These are phyloP conservation scores for Salmo trutta DNA, from an alignment of 2,797 vertebrate genomes.

Conservation along the genomic window DNA sequence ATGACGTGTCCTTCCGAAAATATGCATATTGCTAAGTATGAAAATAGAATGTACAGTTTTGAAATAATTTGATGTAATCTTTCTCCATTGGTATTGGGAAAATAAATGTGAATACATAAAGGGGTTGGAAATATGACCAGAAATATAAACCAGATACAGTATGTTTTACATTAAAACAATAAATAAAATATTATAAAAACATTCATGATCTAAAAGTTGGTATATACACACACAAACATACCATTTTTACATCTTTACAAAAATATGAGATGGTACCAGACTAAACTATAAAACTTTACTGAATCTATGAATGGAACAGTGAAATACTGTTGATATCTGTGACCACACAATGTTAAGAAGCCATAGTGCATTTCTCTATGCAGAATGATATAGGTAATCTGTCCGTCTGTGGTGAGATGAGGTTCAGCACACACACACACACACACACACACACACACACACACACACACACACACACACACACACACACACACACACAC, in stretches of 20 bases:
- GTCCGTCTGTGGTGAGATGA: conserved; percentile 9
- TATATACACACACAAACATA: conserved; percentile 31
- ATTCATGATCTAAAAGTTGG: not conserved
- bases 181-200: conserved; percentile 2
- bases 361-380: conserved; percentile 23
- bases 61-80: conserved; percentile 33
- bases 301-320: conserved; percentile 39
- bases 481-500: conserved; percentile 48
- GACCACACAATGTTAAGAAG: conserved; percentile 26
- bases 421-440: conserved; percentile 63
- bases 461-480: conserved; percentile 45
- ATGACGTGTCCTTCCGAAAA: not conserved
- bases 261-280: conserved; percentile 27
- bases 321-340: conserved; percentile 22
- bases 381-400: not conserved
- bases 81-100: not conserved
- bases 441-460: too few relatives aligned
- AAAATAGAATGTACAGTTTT: conserved; percentile 60
- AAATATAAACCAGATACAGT: not conserved
- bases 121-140: not conserved
- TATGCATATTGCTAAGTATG: conserved; percentile 46
- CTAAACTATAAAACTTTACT: conserved; percentile 54
- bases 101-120: too few relatives aligned
- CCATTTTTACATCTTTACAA: conserved; percentile 55
- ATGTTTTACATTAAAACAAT: not conserved